phyloP scores from a whole-genome alignment of 2,113 vertebrate genomes.

The Laticauda laticaudata region DNA sequence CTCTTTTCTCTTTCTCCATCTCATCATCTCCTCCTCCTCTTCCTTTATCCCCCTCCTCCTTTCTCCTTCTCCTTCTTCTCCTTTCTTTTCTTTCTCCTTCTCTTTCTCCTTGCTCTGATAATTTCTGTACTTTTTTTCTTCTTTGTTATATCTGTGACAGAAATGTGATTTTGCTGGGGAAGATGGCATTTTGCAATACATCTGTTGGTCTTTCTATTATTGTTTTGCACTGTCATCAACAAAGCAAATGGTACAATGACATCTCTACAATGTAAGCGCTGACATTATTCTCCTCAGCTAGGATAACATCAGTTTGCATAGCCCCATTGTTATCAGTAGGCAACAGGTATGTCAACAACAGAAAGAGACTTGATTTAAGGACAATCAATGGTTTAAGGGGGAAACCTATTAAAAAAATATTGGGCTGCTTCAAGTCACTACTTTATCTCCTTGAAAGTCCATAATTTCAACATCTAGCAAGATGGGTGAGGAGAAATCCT shows the following conservation, averaged over 20 bases:
- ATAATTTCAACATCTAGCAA: background rate
- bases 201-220: background rate
- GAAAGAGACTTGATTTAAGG: background rate
- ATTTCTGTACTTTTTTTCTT: background rate
- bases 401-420: background rate
- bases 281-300: background rate
- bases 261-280: background rate
- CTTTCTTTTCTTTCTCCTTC: too few relatives aligned
- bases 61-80: background rate
- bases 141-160: background rate
- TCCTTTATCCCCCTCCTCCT: too few relatives aligned
- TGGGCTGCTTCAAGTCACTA: background rate
- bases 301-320: background rate
- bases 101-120: background rate
- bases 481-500: background rate
- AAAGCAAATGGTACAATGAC: background rate
- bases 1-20: too few relatives aligned
- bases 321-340: background rate
- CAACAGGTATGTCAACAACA: background rate
- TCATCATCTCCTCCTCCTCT: too few relatives aligned
- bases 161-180: background rate
- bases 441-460: constrained; percentile 12
- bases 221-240: background rate
- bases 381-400: constrained; percentile 8
- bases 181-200: background rate